Percentiles rank a stretch among this genome's conserved stretches.
These are phyloP conservation scores for Lithophane ornitopus DNA, from an alignment of 2,888 invertebrate species.

Conservation along the genomic window DNA sequence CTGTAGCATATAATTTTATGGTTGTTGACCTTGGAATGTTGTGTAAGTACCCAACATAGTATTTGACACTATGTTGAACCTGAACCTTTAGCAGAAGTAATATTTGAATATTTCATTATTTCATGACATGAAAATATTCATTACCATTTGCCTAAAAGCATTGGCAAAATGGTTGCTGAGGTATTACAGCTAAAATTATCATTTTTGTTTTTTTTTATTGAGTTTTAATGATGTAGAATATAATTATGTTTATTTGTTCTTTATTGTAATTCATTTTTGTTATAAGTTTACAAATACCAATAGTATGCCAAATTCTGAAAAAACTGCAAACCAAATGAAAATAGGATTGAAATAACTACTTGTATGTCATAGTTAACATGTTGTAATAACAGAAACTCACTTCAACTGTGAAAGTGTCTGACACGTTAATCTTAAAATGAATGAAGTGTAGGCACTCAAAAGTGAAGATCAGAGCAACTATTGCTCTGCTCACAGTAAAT, in stretches of 20 bases:
- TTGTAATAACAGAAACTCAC: background rate
- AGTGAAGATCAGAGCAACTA: background rate
- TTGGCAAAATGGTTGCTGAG: background rate
- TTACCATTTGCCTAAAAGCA: background rate
- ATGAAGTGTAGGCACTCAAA: background rate
- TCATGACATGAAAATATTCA: background rate
- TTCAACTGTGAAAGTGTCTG: background rate
- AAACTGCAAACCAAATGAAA: background rate
- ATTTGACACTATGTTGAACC: background rate
- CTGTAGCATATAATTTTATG: background rate
- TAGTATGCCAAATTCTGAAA: background rate
- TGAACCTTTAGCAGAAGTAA: background rate
- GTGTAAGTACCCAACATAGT: slow-evolving; percentile 3
- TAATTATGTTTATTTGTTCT: background rate
- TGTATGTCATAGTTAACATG: background rate
- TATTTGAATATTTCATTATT: slow-evolving; percentile 10
- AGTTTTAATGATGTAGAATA: too few relatives aligned
- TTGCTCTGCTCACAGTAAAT: background rate
- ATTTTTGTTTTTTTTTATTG: background rate
- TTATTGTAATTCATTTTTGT: background rate
- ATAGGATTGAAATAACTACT: background rate
- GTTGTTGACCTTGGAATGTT: slow-evolving; percentile 11
- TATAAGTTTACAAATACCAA: background rate
- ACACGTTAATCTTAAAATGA: background rate
- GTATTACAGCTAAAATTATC: background rate